Percentiles rank a stretch among this genome's conserved stretches.
Evolutionary conservation across 2,113 vertebrate species (phyloP).

Genomic region (Sturnira hondurensis): DNA sequence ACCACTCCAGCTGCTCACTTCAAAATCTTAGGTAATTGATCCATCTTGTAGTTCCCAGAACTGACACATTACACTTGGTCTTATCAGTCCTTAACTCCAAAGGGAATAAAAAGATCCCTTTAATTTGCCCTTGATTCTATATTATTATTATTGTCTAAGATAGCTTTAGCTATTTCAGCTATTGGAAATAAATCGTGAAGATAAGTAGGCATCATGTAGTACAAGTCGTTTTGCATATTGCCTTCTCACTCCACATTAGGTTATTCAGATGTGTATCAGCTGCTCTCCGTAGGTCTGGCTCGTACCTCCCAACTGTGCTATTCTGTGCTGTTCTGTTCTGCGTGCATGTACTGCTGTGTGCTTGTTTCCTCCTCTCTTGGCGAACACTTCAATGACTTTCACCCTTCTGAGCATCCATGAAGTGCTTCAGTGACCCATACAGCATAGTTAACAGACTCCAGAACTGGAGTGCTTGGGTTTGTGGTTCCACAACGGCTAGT

Average conservation of each 20-base stretch:
- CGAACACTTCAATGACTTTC: background rate
- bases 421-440: background rate
- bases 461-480: background rate
- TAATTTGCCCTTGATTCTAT: background rate
- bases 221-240: background rate
- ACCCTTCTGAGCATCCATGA: background rate
- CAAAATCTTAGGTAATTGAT: background rate
- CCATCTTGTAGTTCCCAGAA: background rate
- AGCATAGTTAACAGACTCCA: background rate
- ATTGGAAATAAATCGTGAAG: background rate
- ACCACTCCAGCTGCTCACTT: background rate
- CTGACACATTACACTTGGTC: background rate
- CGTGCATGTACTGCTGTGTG: fast-evolving
- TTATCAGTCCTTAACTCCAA: background rate
- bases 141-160: background rate
- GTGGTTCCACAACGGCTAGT: background rate
- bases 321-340: background rate
- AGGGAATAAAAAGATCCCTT: background rate
- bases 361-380: background rate
- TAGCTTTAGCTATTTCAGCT: background rate
- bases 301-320: background rate
- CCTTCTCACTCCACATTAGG: background rate
- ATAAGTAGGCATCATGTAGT: background rate
- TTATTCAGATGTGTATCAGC: background rate
- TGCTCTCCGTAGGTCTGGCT: background rate